These are phyloP conservation scores for Drosophila atripex DNA, from an alignment of 2,888 invertebrate genomes.

Conservation along the genomic window DNA sequence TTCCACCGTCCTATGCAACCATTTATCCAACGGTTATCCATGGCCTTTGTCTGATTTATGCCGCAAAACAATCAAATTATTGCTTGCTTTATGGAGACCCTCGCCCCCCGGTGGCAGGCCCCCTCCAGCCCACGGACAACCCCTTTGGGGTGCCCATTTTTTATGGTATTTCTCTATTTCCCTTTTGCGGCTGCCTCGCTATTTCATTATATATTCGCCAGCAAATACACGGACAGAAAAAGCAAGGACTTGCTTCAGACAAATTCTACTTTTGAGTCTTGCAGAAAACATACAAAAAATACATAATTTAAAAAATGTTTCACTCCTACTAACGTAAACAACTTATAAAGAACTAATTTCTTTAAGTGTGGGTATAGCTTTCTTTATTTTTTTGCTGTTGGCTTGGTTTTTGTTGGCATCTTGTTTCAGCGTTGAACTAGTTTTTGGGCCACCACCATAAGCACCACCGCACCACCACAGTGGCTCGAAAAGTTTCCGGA, in stretches of 20 bases:
- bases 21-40: slow-evolving; percentile 39
- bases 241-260: too few species aligned
- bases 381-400: slow-evolving; percentile 15
- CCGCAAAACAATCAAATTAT: slow-evolving; percentile 72
- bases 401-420: slow-evolving; percentile 25
- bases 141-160: slow-evolving; percentile 18
- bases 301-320: too few species aligned
- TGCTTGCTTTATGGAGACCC: slow-evolving; percentile 19
- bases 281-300: neutral
- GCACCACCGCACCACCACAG: slow-evolving; percentile 6
- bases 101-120: slow-evolving; percentile 5
- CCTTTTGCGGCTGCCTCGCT: slow-evolving; percentile 34
- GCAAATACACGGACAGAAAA: slow-evolving; percentile 12
- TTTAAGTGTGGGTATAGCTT: slow-evolving; percentile 15
- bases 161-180: slow-evolving; percentile 37
- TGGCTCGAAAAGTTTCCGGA: slow-evolving; percentile 8
- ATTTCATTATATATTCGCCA: slow-evolving; percentile 44
- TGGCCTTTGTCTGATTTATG: slow-evolving; percentile 66
- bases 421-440: slow-evolving; percentile 42
- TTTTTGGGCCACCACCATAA: slow-evolving; percentile 36
- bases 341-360: neutral
- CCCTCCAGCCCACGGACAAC: neutral
- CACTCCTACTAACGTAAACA: neutral
- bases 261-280: neutral
- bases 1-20: slow-evolving; percentile 21